phyloP scores from a whole-genome alignment of 2,888 invertebrate genomes.

The Dasypolia templi region DNA sequence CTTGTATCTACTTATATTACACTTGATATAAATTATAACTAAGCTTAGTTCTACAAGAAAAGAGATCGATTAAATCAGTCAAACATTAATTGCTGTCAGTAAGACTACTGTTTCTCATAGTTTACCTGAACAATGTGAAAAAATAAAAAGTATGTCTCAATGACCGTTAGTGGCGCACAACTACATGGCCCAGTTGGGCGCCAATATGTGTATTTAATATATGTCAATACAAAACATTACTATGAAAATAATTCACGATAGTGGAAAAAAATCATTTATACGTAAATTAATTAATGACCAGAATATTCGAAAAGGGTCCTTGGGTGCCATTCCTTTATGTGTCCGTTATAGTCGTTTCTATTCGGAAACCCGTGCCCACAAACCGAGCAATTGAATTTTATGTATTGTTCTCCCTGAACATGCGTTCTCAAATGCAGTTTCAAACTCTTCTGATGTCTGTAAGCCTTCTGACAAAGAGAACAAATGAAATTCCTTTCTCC shows the following conservation, averaged over 20 bases:
- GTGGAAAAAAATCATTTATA: not conserved
- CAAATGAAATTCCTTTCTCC: conserved; percentile 81
- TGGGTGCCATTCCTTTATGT: conserved; percentile 81
- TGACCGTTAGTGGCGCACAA: conserved; percentile 20
- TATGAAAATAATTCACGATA: not conserved
- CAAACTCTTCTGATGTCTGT: conserved; percentile 85
- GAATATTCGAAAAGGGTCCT: conserved; percentile 72
- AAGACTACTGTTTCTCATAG: conserved; percentile 22
- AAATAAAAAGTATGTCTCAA: not conserved
- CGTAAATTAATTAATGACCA: conserved; percentile 29
- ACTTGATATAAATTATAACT: not conserved
- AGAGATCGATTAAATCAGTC: conserved; percentile 59
- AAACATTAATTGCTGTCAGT: conserved; percentile 15
- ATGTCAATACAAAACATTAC: conserved; percentile 4
- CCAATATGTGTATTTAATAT: no score
- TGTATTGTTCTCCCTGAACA: conserved; percentile 64
- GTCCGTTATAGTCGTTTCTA: conserved; percentile 76
- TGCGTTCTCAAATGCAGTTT: conserved; percentile 84
- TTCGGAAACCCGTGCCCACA: conserved; percentile 75
- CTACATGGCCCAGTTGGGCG: conserved; percentile 13
- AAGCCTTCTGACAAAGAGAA: conserved; percentile 86
- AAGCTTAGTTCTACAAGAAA: conserved; percentile 32
- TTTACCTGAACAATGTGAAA: not conserved
- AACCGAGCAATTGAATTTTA: conserved; percentile 75
- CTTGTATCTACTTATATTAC: not conserved